Evolutionary conservation across 2,888 invertebrate species (phyloP).

Genomic region (Xanthia icteritia): DNA sequence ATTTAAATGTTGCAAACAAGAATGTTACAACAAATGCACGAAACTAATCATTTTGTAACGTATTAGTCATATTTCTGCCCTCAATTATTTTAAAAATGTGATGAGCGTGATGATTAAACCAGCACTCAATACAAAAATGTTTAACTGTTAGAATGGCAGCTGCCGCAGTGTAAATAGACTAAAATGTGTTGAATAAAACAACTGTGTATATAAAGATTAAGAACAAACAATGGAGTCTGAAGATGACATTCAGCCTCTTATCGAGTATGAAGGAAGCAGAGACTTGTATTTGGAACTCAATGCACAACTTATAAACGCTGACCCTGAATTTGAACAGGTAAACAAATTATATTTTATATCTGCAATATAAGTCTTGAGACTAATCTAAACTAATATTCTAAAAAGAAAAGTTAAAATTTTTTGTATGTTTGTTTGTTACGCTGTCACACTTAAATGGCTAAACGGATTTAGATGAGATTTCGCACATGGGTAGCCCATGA

Average conservation of each 20-base stretch:
- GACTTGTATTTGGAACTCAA: slow-evolving; percentile 72
- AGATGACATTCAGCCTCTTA: slow-evolving; percentile 83
- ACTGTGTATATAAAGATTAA: slow-evolving; percentile 34
- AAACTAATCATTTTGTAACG: slow-evolving; percentile 20
- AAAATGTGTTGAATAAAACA: slow-evolving; percentile 22
- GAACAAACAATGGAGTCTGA: slow-evolving; percentile 77
- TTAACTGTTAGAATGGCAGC: slow-evolving; percentile 9
- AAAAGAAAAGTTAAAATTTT: no score
- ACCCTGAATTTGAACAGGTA: slow-evolving; percentile 87
- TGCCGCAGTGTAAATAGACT: slow-evolving; percentile 2
- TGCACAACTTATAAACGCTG: slow-evolving; percentile 77
- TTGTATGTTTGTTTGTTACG: no score
- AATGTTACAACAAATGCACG: slow-evolving; percentile 17
- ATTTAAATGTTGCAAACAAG: no score
- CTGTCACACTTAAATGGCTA: no score
- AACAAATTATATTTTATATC: slow-evolving; percentile 19
- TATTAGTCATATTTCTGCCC: slow-evolving; percentile 5
- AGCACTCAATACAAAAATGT: background rate
- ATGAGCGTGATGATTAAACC: background rate
- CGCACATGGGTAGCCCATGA: no score
- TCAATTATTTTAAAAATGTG: background rate
- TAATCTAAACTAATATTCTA: background rate
- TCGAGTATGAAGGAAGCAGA: slow-evolving; percentile 75
- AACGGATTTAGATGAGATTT: no score
- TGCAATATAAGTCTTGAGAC: background rate